phyloP scores from a whole-genome alignment of 2,113 vertebrate species.

The Entelurus aequoreus region DNA sequence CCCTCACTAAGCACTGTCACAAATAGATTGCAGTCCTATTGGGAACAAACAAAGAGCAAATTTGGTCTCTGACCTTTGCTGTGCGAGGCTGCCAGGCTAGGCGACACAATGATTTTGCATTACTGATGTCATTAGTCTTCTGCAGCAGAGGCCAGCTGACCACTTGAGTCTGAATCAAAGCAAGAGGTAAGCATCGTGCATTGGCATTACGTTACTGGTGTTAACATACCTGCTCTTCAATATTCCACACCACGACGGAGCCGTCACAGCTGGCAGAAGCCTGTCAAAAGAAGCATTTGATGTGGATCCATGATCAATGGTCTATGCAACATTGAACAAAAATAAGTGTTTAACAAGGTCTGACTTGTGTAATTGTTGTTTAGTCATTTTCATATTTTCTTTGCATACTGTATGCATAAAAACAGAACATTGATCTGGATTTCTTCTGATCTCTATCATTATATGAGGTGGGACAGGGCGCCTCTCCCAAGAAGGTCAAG shows the following conservation, averaged over 20 bases:
- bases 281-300: conserved; percentile 52
- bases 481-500: too few relatives aligned
- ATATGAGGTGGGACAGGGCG: too few relatives aligned
- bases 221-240: conserved; percentile 82
- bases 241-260: conserved; percentile 85
- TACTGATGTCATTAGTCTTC: conserved; percentile 85
- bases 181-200: background rate
- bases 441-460: too few relatives aligned
- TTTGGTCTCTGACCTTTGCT: conserved; percentile 68
- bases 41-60: too few relatives aligned
- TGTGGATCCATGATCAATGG: background rate
- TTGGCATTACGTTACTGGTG: background rate
- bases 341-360: too few relatives aligned
- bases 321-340: too few relatives aligned
- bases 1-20: too few relatives aligned
- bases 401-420: too few relatives aligned
- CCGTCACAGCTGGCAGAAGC: conserved; percentile 94
- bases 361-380: too few relatives aligned
- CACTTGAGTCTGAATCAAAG: conserved; percentile 72
- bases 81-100: conserved; percentile 83
- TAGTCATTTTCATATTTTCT: too few relatives aligned
- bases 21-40: too few relatives aligned
- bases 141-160: conserved; percentile 80
- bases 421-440: too few relatives aligned
- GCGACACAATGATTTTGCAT: conserved; percentile 88